phyloP scores from a whole-genome alignment of 2,113 vertebrate genomes.

The Microtus ochrogaster region DNA sequence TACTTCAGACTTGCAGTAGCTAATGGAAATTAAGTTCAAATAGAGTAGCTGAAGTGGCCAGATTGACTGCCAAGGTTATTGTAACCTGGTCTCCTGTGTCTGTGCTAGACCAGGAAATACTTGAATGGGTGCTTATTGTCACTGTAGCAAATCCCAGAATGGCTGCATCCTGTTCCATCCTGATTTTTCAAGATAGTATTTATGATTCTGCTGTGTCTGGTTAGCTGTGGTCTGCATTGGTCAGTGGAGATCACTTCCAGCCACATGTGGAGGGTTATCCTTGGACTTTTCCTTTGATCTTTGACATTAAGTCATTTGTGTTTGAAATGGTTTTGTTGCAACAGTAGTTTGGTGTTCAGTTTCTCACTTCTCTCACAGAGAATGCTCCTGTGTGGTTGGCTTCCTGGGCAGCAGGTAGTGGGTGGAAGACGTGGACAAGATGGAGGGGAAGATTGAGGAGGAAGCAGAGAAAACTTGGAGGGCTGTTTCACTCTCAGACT shows the following conservation, averaged over 20 bases:
- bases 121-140: neutral
- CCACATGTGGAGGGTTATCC: neutral
- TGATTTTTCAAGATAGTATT: neutral
- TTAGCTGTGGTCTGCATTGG: neutral
- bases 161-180: neutral
- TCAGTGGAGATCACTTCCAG: neutral
- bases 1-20: neutral
- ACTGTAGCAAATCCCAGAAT: neutral
- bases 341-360: neutral
- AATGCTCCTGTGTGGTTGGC: neutral
- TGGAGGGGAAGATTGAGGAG: neutral
- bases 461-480: neutral
- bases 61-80: neutral
- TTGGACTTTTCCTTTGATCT: conserved; percentile 41
- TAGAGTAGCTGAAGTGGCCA: neutral
- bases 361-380: neutral
- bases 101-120: conserved; percentile 18
- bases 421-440: neutral
- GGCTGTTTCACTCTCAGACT: neutral
- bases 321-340: neutral
- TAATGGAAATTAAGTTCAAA: conserved; percentile 38
- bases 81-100: neutral
- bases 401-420: neutral
- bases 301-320: conserved; percentile 24
- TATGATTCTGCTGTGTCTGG: neutral